Conservation (phyloP, 2,113 vertebrate species). For the Ibidorhyncha struthersii region DNA sequence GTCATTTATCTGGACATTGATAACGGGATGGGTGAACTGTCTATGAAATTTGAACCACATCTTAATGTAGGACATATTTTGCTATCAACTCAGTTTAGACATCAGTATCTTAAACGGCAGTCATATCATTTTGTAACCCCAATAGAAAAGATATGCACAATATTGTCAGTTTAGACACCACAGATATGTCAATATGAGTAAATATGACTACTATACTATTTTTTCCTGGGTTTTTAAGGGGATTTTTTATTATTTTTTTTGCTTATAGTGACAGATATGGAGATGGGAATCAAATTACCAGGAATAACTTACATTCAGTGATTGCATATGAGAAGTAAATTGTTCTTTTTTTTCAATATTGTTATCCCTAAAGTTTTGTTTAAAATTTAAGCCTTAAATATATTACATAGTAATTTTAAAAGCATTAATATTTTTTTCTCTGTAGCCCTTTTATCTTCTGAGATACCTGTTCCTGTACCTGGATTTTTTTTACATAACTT, state of each 20-base stretch:
- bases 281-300: background rate
- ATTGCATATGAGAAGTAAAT: background rate
- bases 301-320: background rate
- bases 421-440: background rate
- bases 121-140: background rate
- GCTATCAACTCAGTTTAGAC: background rate
- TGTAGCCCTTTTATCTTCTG: background rate
- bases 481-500: conserved; percentile 63
- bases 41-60: background rate
- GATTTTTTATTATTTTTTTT: background rate
- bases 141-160: background rate
- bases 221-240: background rate
- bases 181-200: background rate
- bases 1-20: background rate
- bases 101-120: background rate
- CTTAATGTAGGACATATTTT: background rate
- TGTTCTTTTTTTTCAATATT: background rate
- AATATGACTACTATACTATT: background rate
- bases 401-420: background rate
- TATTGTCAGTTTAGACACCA: background rate
- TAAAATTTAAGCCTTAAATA: background rate
- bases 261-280: background rate
- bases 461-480: background rate
- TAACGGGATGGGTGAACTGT: background rate
- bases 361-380: background rate